Evolutionary conservation across 2,797 vertebrate species (phyloP).

Genomic region (Aldrovandia affinis): DNA sequence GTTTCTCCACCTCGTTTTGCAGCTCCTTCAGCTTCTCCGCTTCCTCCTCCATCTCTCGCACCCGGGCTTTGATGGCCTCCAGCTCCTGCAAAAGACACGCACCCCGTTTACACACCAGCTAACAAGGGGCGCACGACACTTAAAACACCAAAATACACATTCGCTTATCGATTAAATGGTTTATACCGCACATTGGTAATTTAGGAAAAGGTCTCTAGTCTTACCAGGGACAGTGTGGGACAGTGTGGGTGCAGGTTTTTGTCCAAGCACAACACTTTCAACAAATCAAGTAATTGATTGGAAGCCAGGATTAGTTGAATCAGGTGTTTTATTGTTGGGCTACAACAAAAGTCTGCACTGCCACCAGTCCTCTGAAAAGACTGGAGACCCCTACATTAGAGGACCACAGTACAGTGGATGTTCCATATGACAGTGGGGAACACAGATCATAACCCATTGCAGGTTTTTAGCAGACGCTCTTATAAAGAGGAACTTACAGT

Average conservation of each 20-base stretch:
- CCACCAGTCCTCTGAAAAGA: no score
- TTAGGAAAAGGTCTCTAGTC: no score
- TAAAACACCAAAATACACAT: background rate
- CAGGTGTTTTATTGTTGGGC: no score
- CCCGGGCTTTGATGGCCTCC: constrained; percentile 94
- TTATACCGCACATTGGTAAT: no score
- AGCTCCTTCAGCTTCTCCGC: constrained; percentile 94
- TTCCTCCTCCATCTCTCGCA: constrained; percentile 96
- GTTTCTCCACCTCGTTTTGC: constrained; percentile 95
- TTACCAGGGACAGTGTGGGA: no score
- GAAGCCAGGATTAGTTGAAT: no score
- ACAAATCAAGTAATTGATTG: no score
- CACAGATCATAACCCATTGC: background rate
- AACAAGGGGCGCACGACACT: background rate
- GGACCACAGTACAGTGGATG: background rate
- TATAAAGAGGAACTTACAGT: no score
- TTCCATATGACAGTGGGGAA: background rate
- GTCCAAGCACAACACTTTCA: no score
- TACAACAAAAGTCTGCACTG: no score
- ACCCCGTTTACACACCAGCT: background rate
- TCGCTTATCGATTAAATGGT: background rate
- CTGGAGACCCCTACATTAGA: background rate
- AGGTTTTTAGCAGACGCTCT: no score
- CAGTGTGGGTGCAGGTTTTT: no score
- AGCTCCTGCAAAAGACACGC: constrained; percentile 78